Evolutionary conservation across 2,797 vertebrate species (phyloP).

Genomic region (Oreochromis grahami): DNA sequence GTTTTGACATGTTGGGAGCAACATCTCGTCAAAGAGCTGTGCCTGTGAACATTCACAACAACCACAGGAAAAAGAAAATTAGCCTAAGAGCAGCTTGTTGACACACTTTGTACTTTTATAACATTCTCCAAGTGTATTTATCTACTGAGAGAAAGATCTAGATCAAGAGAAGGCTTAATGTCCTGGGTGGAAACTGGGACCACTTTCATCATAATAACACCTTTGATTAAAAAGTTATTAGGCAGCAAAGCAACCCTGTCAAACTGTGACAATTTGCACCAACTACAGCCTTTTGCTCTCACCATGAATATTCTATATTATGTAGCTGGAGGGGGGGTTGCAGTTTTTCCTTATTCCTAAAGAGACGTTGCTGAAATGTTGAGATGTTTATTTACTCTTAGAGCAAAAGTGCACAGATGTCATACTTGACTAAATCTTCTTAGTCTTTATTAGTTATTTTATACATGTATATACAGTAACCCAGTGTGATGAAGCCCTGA

Average conservation of each 20-base stretch:
- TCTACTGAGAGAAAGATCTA: not conserved
- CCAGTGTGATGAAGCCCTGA: not conserved
- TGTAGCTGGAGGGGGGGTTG: not conserved
- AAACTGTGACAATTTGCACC: not conserved
- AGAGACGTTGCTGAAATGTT: not conserved
- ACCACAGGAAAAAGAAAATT: not conserved
- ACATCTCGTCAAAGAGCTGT: not conserved
- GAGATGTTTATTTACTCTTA: not conserved
- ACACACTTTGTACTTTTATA: not conserved
- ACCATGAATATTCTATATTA: not conserved
- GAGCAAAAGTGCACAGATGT: not conserved
- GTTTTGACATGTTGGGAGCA: not conserved
- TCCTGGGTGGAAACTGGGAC: not conserved
- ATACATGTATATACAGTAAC: not conserved
- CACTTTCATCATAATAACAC: not conserved
- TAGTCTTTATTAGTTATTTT: not conserved
- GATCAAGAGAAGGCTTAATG: slow-evolving; percentile 14
- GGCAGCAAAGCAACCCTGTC: not conserved
- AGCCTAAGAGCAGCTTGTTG: not conserved
- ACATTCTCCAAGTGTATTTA: slow-evolving; percentile 14
- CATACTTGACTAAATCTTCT: not conserved
- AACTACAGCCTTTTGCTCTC: not conserved
- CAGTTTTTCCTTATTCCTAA: not conserved
- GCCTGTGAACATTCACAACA: slow-evolving; percentile 14
- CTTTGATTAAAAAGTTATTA: slow-evolving; percentile 7